These are phyloP conservation scores for Andrena trimmerana DNA, from an alignment of 2,888 invertebrate genomes.

Conservation along the genomic window DNA sequence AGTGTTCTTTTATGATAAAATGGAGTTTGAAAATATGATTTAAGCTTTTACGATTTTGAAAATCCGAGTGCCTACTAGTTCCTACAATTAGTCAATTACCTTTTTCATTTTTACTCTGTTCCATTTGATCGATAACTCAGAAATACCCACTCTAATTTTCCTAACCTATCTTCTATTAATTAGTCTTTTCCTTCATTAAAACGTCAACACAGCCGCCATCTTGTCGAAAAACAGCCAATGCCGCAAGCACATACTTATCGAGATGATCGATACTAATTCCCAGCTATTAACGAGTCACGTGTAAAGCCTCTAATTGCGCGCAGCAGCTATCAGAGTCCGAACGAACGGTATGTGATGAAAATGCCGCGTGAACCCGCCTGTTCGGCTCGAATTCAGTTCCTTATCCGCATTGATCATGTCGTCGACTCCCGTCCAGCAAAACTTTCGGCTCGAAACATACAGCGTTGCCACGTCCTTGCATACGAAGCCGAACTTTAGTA, in stretches of 20 bases:
- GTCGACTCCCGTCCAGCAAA: background rate
- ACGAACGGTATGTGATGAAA: no score
- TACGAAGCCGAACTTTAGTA: background rate
- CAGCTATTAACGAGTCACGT: conserved; percentile 8
- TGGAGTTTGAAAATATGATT: no score
- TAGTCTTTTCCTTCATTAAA: no score
- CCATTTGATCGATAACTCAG: no score
- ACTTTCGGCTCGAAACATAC: conserved; percentile 2
- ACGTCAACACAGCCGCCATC: background rate
- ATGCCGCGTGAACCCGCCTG: background rate
- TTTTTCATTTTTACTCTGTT: no score
- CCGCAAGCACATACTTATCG: background rate
- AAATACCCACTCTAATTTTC: no score
- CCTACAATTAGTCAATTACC: no score
- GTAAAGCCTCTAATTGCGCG: conserved; percentile 20
- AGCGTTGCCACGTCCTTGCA: conserved; percentile 6
- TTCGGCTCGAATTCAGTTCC: conserved; percentile 28
- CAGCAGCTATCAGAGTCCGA: no score
- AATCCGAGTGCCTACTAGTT: no score
- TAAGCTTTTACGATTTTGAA: no score
- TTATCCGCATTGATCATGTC: conserved; percentile 16
- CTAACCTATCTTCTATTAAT: no score
- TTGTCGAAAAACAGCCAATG: background rate
- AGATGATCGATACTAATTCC: conserved; percentile 18
- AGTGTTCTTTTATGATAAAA: no score